Percentiles rank a stretch among this genome's conserved stretches.
These are phyloP conservation scores for Syngnathoides biaculeatus DNA, from an alignment of 2,113 vertebrate genomes.

Conservation along the genomic window DNA sequence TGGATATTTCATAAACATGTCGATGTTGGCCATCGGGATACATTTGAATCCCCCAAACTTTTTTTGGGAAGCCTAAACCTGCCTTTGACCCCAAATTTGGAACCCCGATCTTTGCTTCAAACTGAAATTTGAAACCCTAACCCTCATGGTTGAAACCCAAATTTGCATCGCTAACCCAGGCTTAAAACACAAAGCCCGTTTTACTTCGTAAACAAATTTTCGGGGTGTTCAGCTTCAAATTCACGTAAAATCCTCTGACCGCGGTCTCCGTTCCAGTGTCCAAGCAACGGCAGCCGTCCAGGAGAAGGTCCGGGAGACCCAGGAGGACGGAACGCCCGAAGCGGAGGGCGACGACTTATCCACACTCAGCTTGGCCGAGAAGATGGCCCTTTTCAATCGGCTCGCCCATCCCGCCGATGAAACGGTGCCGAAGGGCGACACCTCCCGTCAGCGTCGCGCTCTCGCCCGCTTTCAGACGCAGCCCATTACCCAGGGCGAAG, in stretches of 20 bases:
- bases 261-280: constrained; percentile 34
- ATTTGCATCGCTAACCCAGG: too few relatives aligned
- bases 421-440: constrained; percentile 66
- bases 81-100: too few relatives aligned
- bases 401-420: constrained; percentile 80
- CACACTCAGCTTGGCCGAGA: constrained; percentile 85
- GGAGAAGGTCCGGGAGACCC: constrained; percentile 32
- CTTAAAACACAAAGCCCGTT: too few relatives aligned
- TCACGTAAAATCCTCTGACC: background rate
- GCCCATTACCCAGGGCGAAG: constrained; percentile 92
- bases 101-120: too few relatives aligned
- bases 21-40: background rate
- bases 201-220: background rate
- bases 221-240: background rate
- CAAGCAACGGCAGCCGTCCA: constrained; percentile 59
- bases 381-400: constrained; percentile 97
- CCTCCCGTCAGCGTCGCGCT: constrained; percentile 78
- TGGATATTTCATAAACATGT: too few relatives aligned
- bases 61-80: too few relatives aligned
- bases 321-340: constrained; percentile 26
- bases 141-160: too few relatives aligned
- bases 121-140: too few relatives aligned
- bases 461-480: constrained; percentile 92
- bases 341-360: constrained; percentile 85
- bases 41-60: background rate